Conservation (phyloP, 2,888 invertebrate species). For the Lycaena phlaeas region DNA sequence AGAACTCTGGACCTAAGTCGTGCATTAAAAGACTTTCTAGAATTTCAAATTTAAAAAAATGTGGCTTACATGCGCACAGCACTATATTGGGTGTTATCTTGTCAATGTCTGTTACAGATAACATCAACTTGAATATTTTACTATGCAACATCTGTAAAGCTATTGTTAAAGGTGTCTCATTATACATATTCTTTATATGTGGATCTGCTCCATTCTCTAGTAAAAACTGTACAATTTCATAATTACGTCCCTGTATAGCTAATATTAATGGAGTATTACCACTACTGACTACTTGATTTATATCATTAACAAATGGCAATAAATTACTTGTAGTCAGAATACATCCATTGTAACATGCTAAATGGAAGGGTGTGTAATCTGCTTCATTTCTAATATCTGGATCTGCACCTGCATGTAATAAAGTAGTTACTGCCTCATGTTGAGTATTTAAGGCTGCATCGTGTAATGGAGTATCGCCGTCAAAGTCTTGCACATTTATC, state of each 20-base stretch:
- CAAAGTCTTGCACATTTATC: slow-evolving; percentile 57
- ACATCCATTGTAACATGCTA: slow-evolving; percentile 54
- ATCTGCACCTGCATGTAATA: slow-evolving; percentile 56
- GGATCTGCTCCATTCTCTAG: slow-evolving; percentile 52
- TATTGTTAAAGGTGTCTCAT: slow-evolving; percentile 45
- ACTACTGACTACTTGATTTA: slow-evolving; percentile 40
- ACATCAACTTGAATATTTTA: slow-evolving; percentile 39
- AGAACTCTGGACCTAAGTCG: slow-evolving; percentile 53
- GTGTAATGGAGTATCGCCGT: slow-evolving; percentile 64
- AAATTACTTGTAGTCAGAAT: slow-evolving; percentile 38
- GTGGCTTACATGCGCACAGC: slow-evolving; percentile 51
- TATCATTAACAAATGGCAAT: slow-evolving; percentile 44
- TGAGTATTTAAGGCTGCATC: slow-evolving; percentile 46
- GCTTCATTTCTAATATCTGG: slow-evolving; percentile 49
- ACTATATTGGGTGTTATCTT: slow-evolving; percentile 45
- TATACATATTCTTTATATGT: slow-evolving; percentile 38
- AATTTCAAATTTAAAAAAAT: slow-evolving; percentile 53
- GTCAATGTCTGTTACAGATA: slow-evolving; percentile 36
- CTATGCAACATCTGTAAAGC: slow-evolving; percentile 42
- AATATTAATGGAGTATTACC: slow-evolving; percentile 51
- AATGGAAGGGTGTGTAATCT: slow-evolving; percentile 52
- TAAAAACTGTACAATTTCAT: slow-evolving; percentile 44
- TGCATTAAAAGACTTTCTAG: slow-evolving; percentile 45
- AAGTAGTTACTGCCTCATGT: slow-evolving; percentile 35
- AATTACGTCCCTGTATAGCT: slow-evolving; percentile 40